Percentiles rank a stretch among this genome's conserved stretches.
Conservation (phyloP, 2,888 invertebrate genomes). For the Diarsia brunnea region DNA sequence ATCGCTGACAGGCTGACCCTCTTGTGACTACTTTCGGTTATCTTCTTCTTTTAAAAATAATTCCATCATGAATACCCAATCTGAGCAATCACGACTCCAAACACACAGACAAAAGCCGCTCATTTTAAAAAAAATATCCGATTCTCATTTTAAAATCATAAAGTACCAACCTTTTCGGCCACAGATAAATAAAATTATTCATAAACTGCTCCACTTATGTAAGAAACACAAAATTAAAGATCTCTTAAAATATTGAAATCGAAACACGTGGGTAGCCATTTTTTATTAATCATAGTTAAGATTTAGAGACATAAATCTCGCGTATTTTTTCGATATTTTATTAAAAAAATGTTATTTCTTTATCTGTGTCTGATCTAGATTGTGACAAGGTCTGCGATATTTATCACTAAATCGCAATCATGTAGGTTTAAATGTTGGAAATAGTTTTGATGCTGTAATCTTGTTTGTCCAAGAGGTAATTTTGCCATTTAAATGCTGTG, state of each 20-base stretch:
- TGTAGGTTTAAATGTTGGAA: not conserved
- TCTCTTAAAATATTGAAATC: conserved; percentile 58
- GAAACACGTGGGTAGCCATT: conserved; percentile 53
- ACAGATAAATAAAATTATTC: conserved; percentile 36
- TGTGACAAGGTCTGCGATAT: conserved; percentile 24
- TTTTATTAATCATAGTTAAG: conserved; percentile 46
- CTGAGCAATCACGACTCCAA: not conserved
- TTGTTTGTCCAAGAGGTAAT: not conserved
- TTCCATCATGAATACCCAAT: too few relatives aligned
- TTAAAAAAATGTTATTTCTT: conserved; percentile 8
- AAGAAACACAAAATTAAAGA: conserved; percentile 23
- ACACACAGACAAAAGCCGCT: conserved; percentile 3
- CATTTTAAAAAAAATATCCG: too few relatives aligned
- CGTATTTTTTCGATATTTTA: conserved; percentile 22
- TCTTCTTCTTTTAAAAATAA: too few relatives aligned
- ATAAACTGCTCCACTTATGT: conserved; percentile 55
- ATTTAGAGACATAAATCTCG: conserved; percentile 43
- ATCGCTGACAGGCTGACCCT: too few relatives aligned
- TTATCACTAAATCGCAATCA: conserved; percentile 1
- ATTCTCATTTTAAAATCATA: conserved; percentile 3
- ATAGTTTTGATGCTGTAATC: not conserved
- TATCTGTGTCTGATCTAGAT: conserved; percentile 41
- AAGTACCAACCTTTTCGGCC: conserved; percentile 45
- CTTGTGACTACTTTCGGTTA: too few relatives aligned
- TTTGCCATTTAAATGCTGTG: not conserved